phyloP scores from a whole-genome alignment of 2,888 invertebrate genomes.

The Panopea generosa region DNA sequence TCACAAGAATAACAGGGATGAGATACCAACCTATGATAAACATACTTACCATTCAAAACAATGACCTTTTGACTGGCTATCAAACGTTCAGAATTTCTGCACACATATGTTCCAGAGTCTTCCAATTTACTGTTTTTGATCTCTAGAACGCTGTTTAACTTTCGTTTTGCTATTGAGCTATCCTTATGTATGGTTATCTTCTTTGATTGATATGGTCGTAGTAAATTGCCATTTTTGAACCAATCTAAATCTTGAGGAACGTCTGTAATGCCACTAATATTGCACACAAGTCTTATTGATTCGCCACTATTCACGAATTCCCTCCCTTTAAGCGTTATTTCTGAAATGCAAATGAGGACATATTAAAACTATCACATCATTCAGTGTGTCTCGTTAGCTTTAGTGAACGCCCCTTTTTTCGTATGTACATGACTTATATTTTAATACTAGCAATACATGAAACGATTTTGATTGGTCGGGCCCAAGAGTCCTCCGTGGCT shows the following conservation, averaged over 20 bases:
- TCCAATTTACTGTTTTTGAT: constrained; percentile 45
- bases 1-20: no score
- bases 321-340: constrained; percentile 45
- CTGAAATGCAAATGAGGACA: constrained; percentile 28
- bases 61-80: constrained; percentile 57
- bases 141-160: constrained; percentile 60
- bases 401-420: no score
- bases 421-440: no score
- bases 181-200: constrained; percentile 52
- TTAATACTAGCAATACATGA: no score
- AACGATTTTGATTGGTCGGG: no score
- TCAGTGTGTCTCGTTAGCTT: no score
- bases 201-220: constrained; percentile 34
- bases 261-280: constrained; percentile 50
- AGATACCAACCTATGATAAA: no score
- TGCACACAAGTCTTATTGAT: constrained; percentile 52
- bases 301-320: constrained; percentile 57
- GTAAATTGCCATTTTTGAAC: constrained; percentile 57
- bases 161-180: constrained; percentile 45
- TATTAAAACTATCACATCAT: neutral
- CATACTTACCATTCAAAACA: constrained; percentile 59
- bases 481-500: no score
- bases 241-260: constrained; percentile 60
- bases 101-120: constrained; percentile 62
- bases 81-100: constrained; percentile 53